Evolutionary conservation across 1,140 invertebrate genomes (phyloP).

Genomic region (Drosophila neocordata): DNA sequence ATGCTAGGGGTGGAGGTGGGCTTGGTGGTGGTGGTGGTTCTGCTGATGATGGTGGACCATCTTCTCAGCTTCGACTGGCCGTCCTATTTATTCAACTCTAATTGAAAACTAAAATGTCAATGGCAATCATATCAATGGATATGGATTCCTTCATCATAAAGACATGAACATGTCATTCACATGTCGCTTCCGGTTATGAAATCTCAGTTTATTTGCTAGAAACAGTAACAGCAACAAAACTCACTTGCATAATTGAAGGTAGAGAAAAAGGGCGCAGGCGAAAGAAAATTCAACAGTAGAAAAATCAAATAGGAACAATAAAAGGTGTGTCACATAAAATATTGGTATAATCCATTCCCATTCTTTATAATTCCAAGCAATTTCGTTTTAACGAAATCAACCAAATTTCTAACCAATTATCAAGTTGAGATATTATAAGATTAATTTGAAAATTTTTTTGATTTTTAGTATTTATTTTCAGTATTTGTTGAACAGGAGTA

Average conservation of each 20-base stretch:
- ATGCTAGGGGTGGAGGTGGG: no score
- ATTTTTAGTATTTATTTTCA: no score
- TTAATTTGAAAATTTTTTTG: no score
- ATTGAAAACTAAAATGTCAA: constrained; percentile 80
- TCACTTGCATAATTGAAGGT: constrained; percentile 31
- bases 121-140: constrained; percentile 63
- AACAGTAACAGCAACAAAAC: not conserved
- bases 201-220: constrained; percentile 37
- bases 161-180: constrained; percentile 55
- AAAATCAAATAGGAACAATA: constrained; percentile 16
- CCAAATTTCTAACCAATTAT: no score
- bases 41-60: no score
- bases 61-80: not conserved
- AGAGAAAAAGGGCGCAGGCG: not conserved
- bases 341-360: not conserved
- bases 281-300: not conserved
- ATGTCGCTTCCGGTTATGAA: constrained; percentile 41
- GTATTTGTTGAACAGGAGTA: no score
- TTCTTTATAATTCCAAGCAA: no score
- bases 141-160: constrained; percentile 18
- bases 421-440: no score
- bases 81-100: constrained; percentile 47
- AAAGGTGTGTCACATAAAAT: constrained; percentile 35
- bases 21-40: not conserved
- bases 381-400: no score